phyloP scores from a whole-genome alignment of 1,140 invertebrate genomes.

The Laupala kohalensis region DNA sequence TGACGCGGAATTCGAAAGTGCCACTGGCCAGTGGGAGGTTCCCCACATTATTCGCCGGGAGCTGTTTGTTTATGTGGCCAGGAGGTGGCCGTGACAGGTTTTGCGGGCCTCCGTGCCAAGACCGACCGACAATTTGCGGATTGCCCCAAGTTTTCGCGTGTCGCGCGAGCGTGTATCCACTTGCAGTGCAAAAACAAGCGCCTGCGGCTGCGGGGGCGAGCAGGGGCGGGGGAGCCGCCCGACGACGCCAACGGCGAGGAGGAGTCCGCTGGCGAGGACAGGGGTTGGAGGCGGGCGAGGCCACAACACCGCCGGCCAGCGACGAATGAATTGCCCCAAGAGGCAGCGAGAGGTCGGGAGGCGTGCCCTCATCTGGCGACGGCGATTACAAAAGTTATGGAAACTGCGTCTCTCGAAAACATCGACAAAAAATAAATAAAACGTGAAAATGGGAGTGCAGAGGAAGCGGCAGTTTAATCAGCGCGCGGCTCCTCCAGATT shows the following conservation, averaged over 20 bases:
- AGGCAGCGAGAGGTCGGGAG: neutral
- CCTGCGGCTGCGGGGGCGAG: neutral
- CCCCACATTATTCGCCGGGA: constrained; percentile 4
- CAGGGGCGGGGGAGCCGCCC: too few relatives aligned
- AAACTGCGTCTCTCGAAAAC: neutral
- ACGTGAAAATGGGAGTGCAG: neutral
- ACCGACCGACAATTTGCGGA: constrained; percentile 11
- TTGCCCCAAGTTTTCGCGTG: constrained; percentile 8
- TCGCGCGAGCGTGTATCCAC: constrained; percentile 8
- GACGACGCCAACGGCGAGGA: too few relatives aligned
- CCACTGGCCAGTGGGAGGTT: too few relatives aligned
- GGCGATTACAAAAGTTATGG: neutral
- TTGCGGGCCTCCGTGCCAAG: constrained; percentile 6
- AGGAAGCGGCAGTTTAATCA: neutral
- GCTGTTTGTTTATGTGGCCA: constrained; percentile 7
- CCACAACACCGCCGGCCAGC: too few relatives aligned
- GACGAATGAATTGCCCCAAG: too few relatives aligned
- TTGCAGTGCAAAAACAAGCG: constrained; percentile 5
- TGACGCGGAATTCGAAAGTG: too few relatives aligned
- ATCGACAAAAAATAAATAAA: neutral
- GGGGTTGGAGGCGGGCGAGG: too few relatives aligned
- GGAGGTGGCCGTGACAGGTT: constrained; percentile 6
- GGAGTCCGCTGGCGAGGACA: too few relatives aligned
- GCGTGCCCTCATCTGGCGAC: neutral
- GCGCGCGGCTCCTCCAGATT: neutral